Percentiles rank a stretch among this genome's conserved stretches.
phyloP scores from a whole-genome alignment of 2,113 vertebrate species.

The Empidonax alnorum region DNA sequence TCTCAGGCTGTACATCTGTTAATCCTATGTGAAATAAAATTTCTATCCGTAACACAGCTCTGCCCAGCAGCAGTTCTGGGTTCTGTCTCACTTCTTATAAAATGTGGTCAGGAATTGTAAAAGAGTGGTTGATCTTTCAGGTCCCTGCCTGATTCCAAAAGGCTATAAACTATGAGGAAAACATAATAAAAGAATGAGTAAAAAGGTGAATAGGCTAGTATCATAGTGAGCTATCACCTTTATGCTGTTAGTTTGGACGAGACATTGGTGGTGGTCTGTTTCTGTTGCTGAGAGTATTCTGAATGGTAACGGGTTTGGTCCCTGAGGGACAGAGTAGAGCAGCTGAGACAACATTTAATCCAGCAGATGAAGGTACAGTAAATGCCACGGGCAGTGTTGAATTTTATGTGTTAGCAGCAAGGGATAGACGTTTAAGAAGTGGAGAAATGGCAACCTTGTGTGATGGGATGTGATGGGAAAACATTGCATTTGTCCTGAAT shows the following conservation, averaged over 20 bases:
- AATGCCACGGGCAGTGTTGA: conserved; percentile 55
- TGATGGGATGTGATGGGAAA: conserved; percentile 57
- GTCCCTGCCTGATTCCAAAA: neutral
- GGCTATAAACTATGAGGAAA: conserved; percentile 4
- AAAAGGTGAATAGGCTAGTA: neutral
- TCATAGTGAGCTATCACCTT: conserved; percentile 32
- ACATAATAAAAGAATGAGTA: neutral
- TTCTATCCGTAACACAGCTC: neutral
- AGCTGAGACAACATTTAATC: conserved; percentile 67
- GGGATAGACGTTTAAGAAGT: conserved; percentile 60
- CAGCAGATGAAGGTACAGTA: conserved; percentile 68
- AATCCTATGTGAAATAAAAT: conserved; percentile 34
- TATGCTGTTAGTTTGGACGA: conserved; percentile 33
- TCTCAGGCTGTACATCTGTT: neutral
- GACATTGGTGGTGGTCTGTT: conserved; percentile 18
- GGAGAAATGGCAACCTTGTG: conserved; percentile 61
- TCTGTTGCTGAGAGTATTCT: conserved; percentile 47
- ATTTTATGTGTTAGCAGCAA: conserved; percentile 58
- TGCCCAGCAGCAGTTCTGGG: neutral
- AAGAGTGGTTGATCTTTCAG: neutral
- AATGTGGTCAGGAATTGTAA: neutral
- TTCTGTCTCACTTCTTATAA: conserved; percentile 27
- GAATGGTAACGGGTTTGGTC: conserved; percentile 52
- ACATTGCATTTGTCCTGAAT: conserved; percentile 28
- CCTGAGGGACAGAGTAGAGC: conserved; percentile 40